Percentiles rank a stretch among this genome's conserved stretches.
phyloP scores from a whole-genome alignment of 2,113 vertebrate species.

The Periophthalmodon schlosseri region DNA sequence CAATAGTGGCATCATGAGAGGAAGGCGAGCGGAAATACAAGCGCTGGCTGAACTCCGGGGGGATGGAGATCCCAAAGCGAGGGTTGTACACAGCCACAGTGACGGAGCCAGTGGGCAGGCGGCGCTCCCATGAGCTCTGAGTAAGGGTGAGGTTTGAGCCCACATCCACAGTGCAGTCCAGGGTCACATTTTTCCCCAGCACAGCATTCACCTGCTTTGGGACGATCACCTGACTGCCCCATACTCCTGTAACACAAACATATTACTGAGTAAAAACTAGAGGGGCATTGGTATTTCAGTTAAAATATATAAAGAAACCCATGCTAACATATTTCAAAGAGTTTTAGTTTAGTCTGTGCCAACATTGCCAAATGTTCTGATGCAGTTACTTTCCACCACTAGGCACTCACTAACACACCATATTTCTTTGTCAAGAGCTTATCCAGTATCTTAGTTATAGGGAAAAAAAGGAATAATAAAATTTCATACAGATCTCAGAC shows the following conservation, averaged over 20 bases:
- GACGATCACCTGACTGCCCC: conserved; percentile 87
- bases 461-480: no score
- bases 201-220: conserved; percentile 89
- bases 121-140: conserved; percentile 95
- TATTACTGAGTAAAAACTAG: neutral
- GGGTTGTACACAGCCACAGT: conserved; percentile 96
- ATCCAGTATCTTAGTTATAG: no score
- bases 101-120: conserved; percentile 82
- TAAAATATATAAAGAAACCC: no score
- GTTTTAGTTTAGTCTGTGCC: neutral
- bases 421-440: no score
- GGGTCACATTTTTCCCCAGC: conserved; percentile 92
- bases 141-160: conserved; percentile 86
- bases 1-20: conserved; percentile 88
- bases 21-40: conserved; percentile 89
- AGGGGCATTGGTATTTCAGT: neutral
- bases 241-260: conserved; percentile 78
- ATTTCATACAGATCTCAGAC: no score
- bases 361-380: no score
- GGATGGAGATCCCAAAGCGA: conserved; percentile 88
- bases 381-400: no score
- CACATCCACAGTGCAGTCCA: conserved; percentile 90
- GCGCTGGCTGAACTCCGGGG: conserved; percentile 84
- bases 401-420: no score
- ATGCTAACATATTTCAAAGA: no score